Percentiles rank a stretch among this genome's conserved stretches.
Evolutionary conservation across 2,797 vertebrate genomes (phyloP).

Genomic region (Rhinogobio ventralis): DNA sequence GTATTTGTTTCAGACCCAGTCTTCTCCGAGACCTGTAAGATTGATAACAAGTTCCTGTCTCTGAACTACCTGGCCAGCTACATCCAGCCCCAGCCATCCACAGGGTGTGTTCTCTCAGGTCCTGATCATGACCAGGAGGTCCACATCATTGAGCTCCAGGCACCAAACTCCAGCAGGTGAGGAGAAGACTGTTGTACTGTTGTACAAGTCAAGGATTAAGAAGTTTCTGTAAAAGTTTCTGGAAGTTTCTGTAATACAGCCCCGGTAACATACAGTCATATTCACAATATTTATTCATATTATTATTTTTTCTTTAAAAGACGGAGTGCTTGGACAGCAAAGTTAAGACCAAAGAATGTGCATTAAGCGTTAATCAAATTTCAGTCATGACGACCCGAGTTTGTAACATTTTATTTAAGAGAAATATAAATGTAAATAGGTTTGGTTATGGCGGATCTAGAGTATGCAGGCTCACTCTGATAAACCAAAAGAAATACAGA

Average conservation of each 20-base stretch:
- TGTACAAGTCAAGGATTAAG: background rate
- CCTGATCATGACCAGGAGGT: constrained; percentile 82
- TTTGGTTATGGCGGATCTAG: too few relatives aligned
- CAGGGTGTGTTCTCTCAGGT: constrained; percentile 85
- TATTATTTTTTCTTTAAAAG: background rate
- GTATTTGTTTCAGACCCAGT: constrained; percentile 81
- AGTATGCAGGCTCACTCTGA: too few relatives aligned
- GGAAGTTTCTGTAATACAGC: background rate
- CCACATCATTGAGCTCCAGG: constrained; percentile 93
- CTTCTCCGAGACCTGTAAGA: constrained; percentile 88
- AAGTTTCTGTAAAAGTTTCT: background rate
- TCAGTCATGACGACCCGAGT: too few relatives aligned
- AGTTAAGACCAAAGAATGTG: background rate
- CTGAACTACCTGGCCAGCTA: constrained; percentile 97
- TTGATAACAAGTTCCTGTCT: constrained; percentile 94
- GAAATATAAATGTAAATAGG: too few relatives aligned
- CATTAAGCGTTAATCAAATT: background rate
- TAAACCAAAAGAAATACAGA: too few relatives aligned
- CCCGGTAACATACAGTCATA: background rate
- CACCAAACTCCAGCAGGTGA: constrained; percentile 91
- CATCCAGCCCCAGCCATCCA: constrained; percentile 85
- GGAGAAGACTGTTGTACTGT: constrained; percentile 11
- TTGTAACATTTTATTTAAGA: too few relatives aligned
- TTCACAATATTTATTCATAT: background rate
- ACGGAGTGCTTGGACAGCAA: background rate